Evolutionary conservation across 2,888 invertebrate species (phyloP).

Genomic region (Ptychoptera albimana): DNA sequence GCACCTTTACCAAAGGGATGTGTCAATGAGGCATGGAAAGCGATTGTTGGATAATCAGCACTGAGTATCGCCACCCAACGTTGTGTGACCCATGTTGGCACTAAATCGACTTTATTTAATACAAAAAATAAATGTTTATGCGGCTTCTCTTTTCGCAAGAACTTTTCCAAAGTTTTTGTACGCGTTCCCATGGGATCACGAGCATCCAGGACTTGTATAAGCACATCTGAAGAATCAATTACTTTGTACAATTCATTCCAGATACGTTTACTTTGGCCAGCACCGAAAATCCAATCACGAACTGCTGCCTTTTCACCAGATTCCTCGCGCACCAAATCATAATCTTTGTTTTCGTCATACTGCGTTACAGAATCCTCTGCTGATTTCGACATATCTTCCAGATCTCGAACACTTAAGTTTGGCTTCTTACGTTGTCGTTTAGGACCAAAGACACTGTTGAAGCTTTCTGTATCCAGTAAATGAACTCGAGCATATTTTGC

Average conservation of each 20-base stretch:
- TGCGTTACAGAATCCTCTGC: constrained; percentile 54
- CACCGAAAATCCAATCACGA: constrained; percentile 87
- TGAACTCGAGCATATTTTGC: constrained; percentile 84
- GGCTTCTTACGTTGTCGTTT: constrained; percentile 87
- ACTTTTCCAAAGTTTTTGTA: constrained; percentile 82
- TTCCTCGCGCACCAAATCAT: constrained; percentile 67
- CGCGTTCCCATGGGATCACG: constrained; percentile 95
- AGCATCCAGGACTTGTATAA: constrained; percentile 91
- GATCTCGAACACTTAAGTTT: constrained; percentile 54
- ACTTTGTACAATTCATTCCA: constrained; percentile 99
- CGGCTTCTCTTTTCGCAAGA: constrained; percentile 82
- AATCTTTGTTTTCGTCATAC: constrained; percentile 71
- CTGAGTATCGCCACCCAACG: constrained; percentile 93
- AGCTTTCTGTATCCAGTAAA: constrained; percentile 88
- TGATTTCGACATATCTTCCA: constrained; percentile 59
- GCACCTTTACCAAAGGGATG: constrained; percentile 98
- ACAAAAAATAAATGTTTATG: constrained; percentile 97
- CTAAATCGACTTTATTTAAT: constrained; percentile 90
- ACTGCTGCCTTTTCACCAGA: constrained; percentile 65
- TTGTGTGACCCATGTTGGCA: constrained; percentile 97
- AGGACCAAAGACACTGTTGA: constrained; percentile 86
- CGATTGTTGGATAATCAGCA: constrained; percentile 90
- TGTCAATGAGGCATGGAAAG: constrained; percentile 95
- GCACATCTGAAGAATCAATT: constrained; percentile 94
- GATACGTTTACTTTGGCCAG: constrained; percentile 91